Percentiles rank a stretch among this genome's conserved stretches.
Conservation (phyloP, 2,797 vertebrate genomes). For the Karalla daura region DNA sequence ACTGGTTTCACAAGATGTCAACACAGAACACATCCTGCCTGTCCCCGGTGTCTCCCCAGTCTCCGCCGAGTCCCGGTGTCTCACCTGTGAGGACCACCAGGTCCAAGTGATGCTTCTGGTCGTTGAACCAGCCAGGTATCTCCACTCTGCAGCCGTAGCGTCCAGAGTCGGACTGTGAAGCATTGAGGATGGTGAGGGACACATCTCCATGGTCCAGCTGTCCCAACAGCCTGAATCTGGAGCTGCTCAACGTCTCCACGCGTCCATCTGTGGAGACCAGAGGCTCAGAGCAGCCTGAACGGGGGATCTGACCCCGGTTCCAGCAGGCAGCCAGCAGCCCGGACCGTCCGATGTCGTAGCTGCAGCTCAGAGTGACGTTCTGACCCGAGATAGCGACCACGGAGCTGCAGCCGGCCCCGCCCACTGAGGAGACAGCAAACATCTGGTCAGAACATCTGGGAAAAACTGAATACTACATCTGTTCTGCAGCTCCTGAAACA, state of each 20-base stretch:
- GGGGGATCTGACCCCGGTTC: constrained; percentile 72
- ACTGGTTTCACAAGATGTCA: too few species aligned
- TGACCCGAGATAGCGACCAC: constrained; percentile 68
- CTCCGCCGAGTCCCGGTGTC: constrained; percentile 7
- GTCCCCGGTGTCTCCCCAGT: too few species aligned
- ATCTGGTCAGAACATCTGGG: too few species aligned
- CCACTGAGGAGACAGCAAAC: constrained; percentile 31
- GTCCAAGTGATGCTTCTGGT: constrained; percentile 38
- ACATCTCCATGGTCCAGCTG: constrained; percentile 75
- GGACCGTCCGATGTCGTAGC: constrained; percentile 25
- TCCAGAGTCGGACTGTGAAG: constrained; percentile 84
- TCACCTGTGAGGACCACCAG: constrained; percentile 78
- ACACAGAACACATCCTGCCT: too few species aligned
- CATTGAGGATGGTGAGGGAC: constrained; percentile 81
- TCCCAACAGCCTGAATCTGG: constrained; percentile 77
- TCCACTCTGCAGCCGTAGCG: constrained; percentile 87
- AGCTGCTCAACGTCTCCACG: constrained; percentile 23
- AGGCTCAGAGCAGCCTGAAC: background rate
- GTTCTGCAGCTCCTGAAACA: too few species aligned
- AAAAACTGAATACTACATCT: too few species aligned
- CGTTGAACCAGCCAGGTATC: constrained; percentile 79
- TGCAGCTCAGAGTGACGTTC: constrained; percentile 78
- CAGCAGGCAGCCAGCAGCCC: constrained; percentile 78
- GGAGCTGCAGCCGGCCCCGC: accelerated
- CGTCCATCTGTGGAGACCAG: constrained; percentile 78